A percentile compares a stretch with the other conserved stretches of the same genome.
These are phyloP conservation scores for Galerucella pusilla DNA, from an alignment of 2,888 invertebrate genomes.

Conservation along the genomic window DNA sequence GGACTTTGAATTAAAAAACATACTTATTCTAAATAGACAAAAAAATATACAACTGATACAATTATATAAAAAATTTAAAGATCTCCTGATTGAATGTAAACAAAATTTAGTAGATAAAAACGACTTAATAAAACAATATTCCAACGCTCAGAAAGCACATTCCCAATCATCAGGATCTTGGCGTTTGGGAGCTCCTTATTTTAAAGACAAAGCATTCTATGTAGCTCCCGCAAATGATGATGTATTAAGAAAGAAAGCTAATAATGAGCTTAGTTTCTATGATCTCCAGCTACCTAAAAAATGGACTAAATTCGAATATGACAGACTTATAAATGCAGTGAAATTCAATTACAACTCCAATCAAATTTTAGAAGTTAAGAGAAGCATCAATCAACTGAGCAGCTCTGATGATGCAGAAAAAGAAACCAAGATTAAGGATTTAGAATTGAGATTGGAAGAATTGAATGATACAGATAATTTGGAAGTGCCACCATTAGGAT, in stretches of 20 bases:
- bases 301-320: constrained; percentile 58
- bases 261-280: constrained; percentile 50
- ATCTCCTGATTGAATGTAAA: constrained; percentile 48
- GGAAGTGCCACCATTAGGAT: constrained; percentile 50
- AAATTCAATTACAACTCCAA: constrained; percentile 51
- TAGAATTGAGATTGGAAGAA: constrained; percentile 45
- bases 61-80: constrained; percentile 51
- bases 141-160: constrained; percentile 9
- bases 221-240: constrained; percentile 72
- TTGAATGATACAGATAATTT: constrained; percentile 40
- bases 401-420: constrained; percentile 2
- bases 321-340: constrained; percentile 51
- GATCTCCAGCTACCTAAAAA: constrained; percentile 54
- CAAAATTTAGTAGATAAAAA: constrained; percentile 44
- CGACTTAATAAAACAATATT: constrained; percentile 28
- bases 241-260: constrained; percentile 55
- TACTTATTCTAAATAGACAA: constrained; percentile 52
- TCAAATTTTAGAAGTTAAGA: constrained; percentile 43
- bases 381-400: constrained; percentile 25
- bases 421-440: constrained; percentile 57
- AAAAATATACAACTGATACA: constrained; percentile 52
- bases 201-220: constrained; percentile 71
- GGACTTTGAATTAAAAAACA: constrained; percentile 49
- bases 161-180: constrained; percentile 36
- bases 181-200: constrained; percentile 71